Conservation (phyloP, 1,140 invertebrate genomes). For the Macrocentrus cingulum region DNA sequence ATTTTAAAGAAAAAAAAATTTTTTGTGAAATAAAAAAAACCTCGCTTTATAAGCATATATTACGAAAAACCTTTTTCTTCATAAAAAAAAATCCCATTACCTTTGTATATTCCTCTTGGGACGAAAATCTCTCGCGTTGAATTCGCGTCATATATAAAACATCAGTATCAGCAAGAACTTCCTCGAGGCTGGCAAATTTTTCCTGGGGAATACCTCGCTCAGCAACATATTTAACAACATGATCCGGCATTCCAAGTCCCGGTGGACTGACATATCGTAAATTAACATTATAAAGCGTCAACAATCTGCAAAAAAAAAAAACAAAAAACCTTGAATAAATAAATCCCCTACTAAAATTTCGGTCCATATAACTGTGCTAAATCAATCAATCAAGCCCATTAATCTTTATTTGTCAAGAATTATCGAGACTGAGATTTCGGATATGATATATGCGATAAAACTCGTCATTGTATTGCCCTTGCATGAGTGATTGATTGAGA, state of each 20-base stretch:
- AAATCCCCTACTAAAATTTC: not conserved
- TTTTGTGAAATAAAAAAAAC: no score
- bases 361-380: no score
- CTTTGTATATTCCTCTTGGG: constrained; percentile 78
- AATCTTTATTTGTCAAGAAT: no score
- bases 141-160: constrained; percentile 98
- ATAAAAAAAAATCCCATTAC: no score
- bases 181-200: constrained; percentile 72
- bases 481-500: not conserved
- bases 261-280: constrained; percentile 87
- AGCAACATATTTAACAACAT: constrained; percentile 78
- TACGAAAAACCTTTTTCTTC: no score
- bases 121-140: constrained; percentile 89
- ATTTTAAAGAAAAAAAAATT: no score
- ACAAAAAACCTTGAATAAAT: not conserved
- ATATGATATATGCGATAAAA: no score
- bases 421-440: no score
- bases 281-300: constrained; percentile 89
- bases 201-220: constrained; percentile 80
- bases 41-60: no score
- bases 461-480: no score
- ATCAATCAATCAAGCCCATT: no score
- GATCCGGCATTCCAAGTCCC: constrained; percentile 86
- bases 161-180: constrained; percentile 89
- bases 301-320: constrained; percentile 57